Conservation (phyloP, 2,113 vertebrate genomes). For the Psittacula cyanocephala region DNA sequence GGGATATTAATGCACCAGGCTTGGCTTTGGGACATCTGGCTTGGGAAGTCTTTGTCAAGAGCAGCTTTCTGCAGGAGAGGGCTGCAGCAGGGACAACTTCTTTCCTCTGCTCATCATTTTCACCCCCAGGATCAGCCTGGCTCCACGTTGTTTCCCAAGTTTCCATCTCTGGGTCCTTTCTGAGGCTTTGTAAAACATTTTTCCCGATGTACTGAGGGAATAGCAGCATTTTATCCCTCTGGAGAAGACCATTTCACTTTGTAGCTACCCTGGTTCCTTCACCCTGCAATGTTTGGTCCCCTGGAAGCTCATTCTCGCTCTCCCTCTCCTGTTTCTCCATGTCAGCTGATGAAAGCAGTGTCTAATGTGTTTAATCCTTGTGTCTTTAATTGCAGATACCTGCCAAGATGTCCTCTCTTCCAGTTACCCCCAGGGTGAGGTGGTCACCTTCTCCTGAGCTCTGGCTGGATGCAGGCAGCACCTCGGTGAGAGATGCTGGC, state of each 20-base stretch:
- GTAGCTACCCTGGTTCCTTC: not conserved
- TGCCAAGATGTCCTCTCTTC: constrained; percentile 74
- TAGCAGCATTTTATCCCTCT: not conserved
- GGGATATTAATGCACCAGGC: not conserved
- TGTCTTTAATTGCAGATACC: constrained; percentile 75
- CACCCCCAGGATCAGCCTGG: not conserved
- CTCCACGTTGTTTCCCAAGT: not conserved
- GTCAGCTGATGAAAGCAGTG: not conserved
- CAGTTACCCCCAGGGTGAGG: constrained; percentile 75
- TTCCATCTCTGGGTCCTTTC: not conserved
- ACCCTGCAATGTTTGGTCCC: accelerated
- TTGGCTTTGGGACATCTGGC: constrained; percentile 37
- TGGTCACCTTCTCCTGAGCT: constrained; percentile 78
- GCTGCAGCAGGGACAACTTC: not conserved
- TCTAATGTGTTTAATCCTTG: constrained; percentile 38
- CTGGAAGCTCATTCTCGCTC: not conserved
- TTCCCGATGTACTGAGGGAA: not conserved
- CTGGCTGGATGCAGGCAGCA: constrained; percentile 39
- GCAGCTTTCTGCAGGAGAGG: not conserved
- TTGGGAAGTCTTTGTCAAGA: not conserved
- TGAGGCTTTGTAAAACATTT: not conserved
- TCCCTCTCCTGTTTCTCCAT: not conserved
- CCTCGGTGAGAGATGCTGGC: not conserved
- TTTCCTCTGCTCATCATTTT: not conserved
- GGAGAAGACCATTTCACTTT: not conserved